These are phyloP conservation scores for Arvicanthis niloticus DNA, from an alignment of 2,113 vertebrate genomes.

Conservation along the genomic window DNA sequence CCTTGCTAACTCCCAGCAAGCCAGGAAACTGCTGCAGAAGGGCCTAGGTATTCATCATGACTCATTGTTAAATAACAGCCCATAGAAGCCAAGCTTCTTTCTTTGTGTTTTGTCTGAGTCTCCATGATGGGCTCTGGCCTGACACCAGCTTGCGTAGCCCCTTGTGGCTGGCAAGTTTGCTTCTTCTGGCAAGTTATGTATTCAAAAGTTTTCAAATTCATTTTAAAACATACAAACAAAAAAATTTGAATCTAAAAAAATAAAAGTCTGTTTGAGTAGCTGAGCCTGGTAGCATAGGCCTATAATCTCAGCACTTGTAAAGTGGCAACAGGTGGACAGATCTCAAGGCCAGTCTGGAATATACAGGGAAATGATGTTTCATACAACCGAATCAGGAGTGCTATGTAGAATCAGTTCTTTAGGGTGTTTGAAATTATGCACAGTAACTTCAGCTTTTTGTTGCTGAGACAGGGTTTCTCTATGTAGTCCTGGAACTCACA, in stretches of 20 bases:
- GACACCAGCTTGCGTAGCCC: not conserved
- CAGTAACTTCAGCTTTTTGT: not conserved
- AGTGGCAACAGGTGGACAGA: not conserved
- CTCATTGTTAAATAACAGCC: conserved; percentile 42
- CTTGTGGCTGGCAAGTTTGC: not conserved
- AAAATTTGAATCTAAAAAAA: conserved; percentile 1
- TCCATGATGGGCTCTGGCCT: not conserved
- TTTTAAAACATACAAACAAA: not conserved
- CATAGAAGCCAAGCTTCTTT: not conserved
- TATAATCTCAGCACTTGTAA: not conserved
- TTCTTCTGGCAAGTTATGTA: not conserved
- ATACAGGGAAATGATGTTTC: not conserved
- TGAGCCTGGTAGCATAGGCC: not conserved
- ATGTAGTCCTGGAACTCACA: no score
- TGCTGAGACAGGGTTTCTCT: not conserved
- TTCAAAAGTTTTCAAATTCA: not conserved
- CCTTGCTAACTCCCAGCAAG: not conserved
- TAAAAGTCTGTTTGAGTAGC: not conserved
- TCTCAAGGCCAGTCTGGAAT: not conserved
- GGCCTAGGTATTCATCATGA: conserved; percentile 50
- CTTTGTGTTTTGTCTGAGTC: conserved; percentile 32
- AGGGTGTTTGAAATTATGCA: not conserved
- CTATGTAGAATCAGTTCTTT: not conserved
- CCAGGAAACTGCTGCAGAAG: conserved; percentile 31
- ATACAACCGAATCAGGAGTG: not conserved